phyloP scores from a whole-genome alignment of 2,113 vertebrate genomes.

The Notiomystis cincta region DNA sequence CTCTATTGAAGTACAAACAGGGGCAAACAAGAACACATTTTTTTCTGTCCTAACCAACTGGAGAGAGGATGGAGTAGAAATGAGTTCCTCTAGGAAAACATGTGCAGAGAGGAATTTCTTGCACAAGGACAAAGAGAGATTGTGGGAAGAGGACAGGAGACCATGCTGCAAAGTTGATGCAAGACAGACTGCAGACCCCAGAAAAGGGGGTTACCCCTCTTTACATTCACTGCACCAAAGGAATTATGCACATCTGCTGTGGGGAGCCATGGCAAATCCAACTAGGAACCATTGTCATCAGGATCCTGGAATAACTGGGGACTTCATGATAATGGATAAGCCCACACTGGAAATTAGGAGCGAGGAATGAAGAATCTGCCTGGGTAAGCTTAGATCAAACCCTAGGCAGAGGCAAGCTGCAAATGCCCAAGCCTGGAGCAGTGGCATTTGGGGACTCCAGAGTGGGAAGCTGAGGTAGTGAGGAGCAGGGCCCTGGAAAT shows the following conservation, averaged over 20 bases:
- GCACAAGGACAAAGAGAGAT: background rate
- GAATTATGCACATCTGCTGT: background rate
- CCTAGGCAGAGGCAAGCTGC: accelerated
- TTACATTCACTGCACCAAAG: background rate
- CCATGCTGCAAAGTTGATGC: accelerated
- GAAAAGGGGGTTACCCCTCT: background rate
- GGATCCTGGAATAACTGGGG: background rate
- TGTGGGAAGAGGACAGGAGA: background rate
- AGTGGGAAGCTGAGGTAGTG: accelerated
- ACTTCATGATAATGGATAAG: background rate
- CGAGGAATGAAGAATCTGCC: background rate
- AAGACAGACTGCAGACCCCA: background rate
- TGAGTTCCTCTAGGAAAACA: background rate
- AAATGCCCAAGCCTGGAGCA: background rate
- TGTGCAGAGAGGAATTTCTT: background rate
- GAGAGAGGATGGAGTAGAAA: background rate
- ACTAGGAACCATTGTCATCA: background rate
- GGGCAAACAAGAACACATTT: background rate
- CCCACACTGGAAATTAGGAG: background rate
- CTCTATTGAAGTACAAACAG: background rate
- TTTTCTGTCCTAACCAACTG: background rate
- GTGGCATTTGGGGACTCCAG: background rate
- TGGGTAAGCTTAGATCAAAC: background rate
- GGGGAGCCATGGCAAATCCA: background rate
- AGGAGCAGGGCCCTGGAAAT: background rate